A percentile compares a stretch with the other conserved stretches of the same genome.
Conservation (phyloP, 2,113 vertebrate species). For the Pagrus major region DNA sequence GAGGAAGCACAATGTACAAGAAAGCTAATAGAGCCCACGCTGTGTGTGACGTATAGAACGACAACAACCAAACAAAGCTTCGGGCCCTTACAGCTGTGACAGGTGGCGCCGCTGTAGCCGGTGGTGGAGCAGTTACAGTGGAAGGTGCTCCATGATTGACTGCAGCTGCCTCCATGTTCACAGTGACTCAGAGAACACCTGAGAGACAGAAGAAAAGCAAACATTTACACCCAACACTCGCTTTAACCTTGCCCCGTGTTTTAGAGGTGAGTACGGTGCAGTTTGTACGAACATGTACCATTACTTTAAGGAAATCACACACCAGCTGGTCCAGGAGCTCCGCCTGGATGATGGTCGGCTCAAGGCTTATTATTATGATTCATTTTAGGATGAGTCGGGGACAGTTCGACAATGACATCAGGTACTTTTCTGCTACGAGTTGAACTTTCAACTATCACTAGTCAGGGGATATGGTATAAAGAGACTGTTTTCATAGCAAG, state of each 20-base stretch:
- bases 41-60: conserved; percentile 14
- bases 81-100: conserved; percentile 87
- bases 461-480: too few species aligned
- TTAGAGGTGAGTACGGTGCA: background rate
- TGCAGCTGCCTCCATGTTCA: conserved; percentile 93
- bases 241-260: too few species aligned
- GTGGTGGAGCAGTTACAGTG: conserved; percentile 91
- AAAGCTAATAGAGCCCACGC: background rate
- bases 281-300: too few species aligned
- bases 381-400: too few species aligned
- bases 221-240: background rate
- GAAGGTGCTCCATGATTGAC: conserved; percentile 93
- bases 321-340: too few species aligned
- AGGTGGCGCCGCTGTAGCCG: conserved; percentile 92
- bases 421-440: too few species aligned
- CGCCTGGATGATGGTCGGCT: too few species aligned
- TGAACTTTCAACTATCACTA: too few species aligned
- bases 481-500: too few species aligned
- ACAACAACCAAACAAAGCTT: background rate
- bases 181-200: conserved; percentile 94
- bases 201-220: conserved; percentile 6
- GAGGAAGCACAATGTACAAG: background rate
- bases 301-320: too few species aligned
- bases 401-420: too few species aligned
- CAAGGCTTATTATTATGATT: too few species aligned